Evolutionary conservation across 2,113 vertebrate species (phyloP).

Genomic region (Capreolus pygargus): DNA sequence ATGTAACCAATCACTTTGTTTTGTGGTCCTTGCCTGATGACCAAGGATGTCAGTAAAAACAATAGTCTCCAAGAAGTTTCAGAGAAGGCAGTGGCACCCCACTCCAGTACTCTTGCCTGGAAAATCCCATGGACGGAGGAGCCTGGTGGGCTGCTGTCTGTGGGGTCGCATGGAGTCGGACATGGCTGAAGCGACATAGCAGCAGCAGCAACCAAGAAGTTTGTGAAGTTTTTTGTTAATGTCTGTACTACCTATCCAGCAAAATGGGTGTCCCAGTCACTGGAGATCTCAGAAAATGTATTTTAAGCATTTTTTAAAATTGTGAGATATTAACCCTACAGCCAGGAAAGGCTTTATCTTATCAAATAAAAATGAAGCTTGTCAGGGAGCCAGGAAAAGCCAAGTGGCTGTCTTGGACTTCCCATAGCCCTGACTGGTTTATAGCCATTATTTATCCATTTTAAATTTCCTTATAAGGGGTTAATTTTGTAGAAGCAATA

Average conservation of each 20-base stretch:
- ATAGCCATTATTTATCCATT: not conserved
- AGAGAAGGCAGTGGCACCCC: no score
- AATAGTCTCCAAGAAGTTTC: not conserved
- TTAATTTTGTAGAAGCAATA: not conserved
- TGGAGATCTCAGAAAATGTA: not conserved
- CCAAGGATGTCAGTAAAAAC: not conserved
- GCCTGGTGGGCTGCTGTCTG: no score
- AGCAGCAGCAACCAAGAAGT: not conserved
- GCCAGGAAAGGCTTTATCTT: not conserved
- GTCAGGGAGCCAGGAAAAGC: not conserved
- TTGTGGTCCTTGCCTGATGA: not conserved
- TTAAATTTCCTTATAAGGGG: not conserved
- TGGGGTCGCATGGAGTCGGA: no score
- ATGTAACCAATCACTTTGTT: not conserved
- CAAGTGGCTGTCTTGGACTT: not conserved
- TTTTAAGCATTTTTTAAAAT: not conserved
- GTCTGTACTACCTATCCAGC: not conserved
- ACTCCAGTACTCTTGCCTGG: no score
- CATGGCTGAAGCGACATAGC: no score
- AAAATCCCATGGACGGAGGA: no score
- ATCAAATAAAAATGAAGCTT: not conserved
- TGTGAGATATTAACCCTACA: not conserved
- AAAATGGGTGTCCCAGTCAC: not conserved
- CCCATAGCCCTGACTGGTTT: not conserved
- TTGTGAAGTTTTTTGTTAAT: not conserved